phyloP scores from a whole-genome alignment of 2,797 vertebrate species.

The Myripristis murdjan region DNA sequence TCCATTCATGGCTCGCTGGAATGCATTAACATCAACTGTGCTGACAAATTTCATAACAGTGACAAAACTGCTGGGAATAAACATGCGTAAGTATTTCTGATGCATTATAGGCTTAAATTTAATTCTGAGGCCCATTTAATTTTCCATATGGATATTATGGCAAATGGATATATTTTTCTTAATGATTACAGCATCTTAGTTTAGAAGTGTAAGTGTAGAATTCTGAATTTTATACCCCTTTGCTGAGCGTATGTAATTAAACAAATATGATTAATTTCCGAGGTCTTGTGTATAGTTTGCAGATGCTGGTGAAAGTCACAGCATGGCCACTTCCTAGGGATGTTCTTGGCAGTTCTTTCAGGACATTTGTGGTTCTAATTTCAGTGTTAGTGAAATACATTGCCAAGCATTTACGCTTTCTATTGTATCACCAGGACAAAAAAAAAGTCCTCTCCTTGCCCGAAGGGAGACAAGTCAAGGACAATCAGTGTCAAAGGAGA shows the following conservation, averaged over 20 bases:
- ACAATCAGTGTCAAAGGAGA: constrained; percentile 66
- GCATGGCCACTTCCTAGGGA: constrained; percentile 54
- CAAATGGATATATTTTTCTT: constrained; percentile 51
- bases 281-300: constrained; percentile 39
- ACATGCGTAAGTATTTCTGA: too few species aligned
- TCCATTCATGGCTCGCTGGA: neutral
- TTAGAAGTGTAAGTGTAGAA: constrained; percentile 65
- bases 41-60: constrained; percentile 52
- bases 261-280: constrained; percentile 63
- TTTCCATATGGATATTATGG: constrained; percentile 51
- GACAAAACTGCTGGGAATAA: too few species aligned
- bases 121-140: constrained; percentile 10
- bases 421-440: constrained; percentile 67
- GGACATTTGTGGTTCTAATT: constrained; percentile 63
- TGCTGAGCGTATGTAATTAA: constrained; percentile 66
- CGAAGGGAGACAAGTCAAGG: constrained; percentile 69
- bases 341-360: constrained; percentile 35
- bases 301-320: constrained; percentile 54
- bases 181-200: constrained; percentile 62
- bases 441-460: constrained; percentile 62
- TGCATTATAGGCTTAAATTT: too few species aligned
- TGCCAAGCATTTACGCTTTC: constrained; percentile 56
- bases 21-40: constrained; percentile 47
- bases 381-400: constrained; percentile 65
- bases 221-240: constrained; percentile 63